These are phyloP conservation scores for Actinemys pallida DNA, from an alignment of 2,113 vertebrate genomes.

Conservation along the genomic window DNA sequence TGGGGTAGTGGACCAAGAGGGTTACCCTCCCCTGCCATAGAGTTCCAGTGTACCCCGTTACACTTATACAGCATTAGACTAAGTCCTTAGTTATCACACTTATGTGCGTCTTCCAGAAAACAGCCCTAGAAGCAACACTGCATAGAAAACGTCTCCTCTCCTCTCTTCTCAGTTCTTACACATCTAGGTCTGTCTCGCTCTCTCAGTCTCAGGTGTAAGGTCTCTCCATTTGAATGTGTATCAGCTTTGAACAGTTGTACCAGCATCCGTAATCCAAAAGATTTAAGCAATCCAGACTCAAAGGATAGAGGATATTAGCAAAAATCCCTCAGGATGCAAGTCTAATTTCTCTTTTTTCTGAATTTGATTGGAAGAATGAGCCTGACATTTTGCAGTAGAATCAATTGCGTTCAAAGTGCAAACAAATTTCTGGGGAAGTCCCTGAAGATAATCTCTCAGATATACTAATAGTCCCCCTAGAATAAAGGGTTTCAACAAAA, in stretches of 20 bases:
- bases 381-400: conserved; percentile 27
- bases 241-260: conserved; percentile 15
- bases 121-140: background rate
- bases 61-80: background rate
- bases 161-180: background rate
- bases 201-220: background rate
- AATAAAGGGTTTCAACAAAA: background rate
- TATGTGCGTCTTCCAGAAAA: background rate
- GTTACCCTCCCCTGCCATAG: too few species aligned
- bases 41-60: too few species aligned
- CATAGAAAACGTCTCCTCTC: background rate
- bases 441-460: background rate
- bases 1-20: too few species aligned
- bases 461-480: background rate
- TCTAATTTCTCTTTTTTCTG: conserved; percentile 6
- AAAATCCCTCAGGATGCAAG: conserved; percentile 2
- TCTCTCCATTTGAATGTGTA: background rate
- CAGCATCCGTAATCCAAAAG: background rate
- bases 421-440: conserved; percentile 2
- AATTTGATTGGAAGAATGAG: conserved; percentile 13
- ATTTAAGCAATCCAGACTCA: background rate
- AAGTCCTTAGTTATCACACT: background rate
- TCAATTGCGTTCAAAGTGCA: conserved; percentile 7
- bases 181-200: background rate
- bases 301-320: conserved; percentile 18